Evolutionary conservation across 2,113 vertebrate species (phyloP), one percentile per base, ranked within the genome.

Genomic region (Pelobates fuscus): DNA sequence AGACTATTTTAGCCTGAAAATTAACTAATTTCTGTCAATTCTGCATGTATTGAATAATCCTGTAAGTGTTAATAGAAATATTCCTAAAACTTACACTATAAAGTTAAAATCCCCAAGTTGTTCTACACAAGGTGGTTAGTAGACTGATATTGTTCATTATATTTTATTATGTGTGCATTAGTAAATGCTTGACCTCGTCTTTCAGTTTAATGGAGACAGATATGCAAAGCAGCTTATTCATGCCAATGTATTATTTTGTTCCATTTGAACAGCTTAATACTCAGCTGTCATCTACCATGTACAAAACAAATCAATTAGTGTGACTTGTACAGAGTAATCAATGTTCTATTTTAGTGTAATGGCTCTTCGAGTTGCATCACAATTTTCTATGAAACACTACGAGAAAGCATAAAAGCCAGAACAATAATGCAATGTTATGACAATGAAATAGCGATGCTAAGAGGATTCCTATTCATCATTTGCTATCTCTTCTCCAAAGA

Each of bases 311-410:
- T 49, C 69, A 44, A 61, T 71, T 61, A 71, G 58, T 30, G 25
- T 71, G 69, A 61, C 57, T 61, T 71, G 41, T 46, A 61, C 41
- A 27, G 41, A 71, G 41, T 61, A 29, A 61, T 71, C 58, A 71
- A 71, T 61, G 69, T 61, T 71, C 57, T 71, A 61, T 60, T 71
- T 49, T 71, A 61, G 41, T 10, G n/a, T 61, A 57, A 71, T 71
- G n/a, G 24, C 57, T 49, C n/a, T 30, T 60, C n/a, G 57, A 71
- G n/a, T 44, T 71, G n/a, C 18, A 5, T 60, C 37, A 46, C 25
- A 60, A 44, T 60, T 44, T 70, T 46, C 17, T 21, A 21, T 23
- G 23, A 61, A 30, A 21, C 18, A 11, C 44, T 26, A 43, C 7
- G n/a, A 21, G 57, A 44, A 69, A 29, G 14, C 5, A 29, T 1